Base-by-base conservation (phyloP, 53 echinoderm and acorn worm genomes). In the Crossaster papposus region DNA sequence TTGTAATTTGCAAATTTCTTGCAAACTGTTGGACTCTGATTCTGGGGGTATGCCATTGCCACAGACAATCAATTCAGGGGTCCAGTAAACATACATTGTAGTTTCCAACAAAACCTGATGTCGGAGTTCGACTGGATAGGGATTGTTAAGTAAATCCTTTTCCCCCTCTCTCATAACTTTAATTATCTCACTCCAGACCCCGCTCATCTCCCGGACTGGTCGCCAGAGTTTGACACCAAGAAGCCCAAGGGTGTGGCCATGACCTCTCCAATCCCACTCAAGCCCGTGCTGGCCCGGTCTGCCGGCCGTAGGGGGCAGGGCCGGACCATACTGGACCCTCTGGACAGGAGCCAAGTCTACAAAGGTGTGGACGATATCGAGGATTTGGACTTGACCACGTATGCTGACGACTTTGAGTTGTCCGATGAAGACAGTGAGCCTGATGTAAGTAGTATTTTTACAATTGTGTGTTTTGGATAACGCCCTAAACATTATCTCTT, bases 221-320 rank as follows among this genome's bases (percentile, higher is more conserved):
- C 90, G 51, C 80, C 93, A 30, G 82, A 93, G 54, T 81, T 86
- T 30, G 91, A 91, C 0, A 81, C 93, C 15, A 91, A 88, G 88
- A 91, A 88, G 38, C 77, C 90, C 82, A 58, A 70, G 23, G 36
- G 80, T 6, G 31, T 52, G 0, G 91, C 77, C 36, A 37, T 79
- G 28, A 81, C 91, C 29, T 94, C 95, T 4, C 94, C 96, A 51
- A 96, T 96, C 54, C 98, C 98, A 12, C 83, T 93, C 37, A 96
- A 96, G 89, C 88, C 96, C 12, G 92, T 96, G 24, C 87, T 98
- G 38, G 96, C 96, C 83, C 84, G 99, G 31, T 99, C 99, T 26
- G 99, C 95, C 12, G 94, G 93, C 13, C 90, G 94, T 53, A 74
- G 93, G 80, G 93, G 93, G 24, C 85, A 89, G 30, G 80, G 62